Percentiles rank a stretch among this genome's conserved stretches.
Evolutionary conservation across 2,888 invertebrate species (phyloP).

Genomic region (Drosophila aldrichi): DNA sequence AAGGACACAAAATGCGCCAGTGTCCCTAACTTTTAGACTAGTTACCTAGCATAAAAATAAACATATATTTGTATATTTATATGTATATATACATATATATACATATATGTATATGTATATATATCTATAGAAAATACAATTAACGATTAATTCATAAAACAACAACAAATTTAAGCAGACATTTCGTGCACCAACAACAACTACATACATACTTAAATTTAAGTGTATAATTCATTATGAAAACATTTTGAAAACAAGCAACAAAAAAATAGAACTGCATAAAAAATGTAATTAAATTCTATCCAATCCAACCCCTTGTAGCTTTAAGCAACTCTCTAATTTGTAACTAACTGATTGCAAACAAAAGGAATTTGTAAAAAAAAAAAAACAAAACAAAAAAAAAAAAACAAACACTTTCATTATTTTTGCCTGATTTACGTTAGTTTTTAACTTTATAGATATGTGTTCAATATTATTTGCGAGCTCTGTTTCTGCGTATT

Average conservation of each 20-base stretch:
- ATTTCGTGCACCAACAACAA: slow-evolving; percentile 47
- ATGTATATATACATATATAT: slow-evolving; percentile 4
- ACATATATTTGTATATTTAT: neutral
- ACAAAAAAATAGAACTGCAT: neutral
- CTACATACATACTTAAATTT: slow-evolving; percentile 21
- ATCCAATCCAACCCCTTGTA: slow-evolving; percentile 41
- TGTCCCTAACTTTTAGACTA: slow-evolving; percentile 76
- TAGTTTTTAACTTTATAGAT: slow-evolving; percentile 25
- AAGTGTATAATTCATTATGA: slow-evolving; percentile 40
- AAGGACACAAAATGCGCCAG: slow-evolving; percentile 60
- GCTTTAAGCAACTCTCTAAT: slow-evolving; percentile 68
- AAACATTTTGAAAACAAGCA: slow-evolving; percentile 19
- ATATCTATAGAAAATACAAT: slow-evolving; percentile 13
- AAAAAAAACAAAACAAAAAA: neutral
- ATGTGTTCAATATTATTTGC: slow-evolving; percentile 63
- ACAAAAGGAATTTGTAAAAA: slow-evolving; percentile 17
- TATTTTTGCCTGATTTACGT: slow-evolving; percentile 13
- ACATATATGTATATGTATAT: neutral
- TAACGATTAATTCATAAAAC: slow-evolving; percentile 29
- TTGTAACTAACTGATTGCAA: slow-evolving; percentile 45
- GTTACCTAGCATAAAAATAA: slow-evolving; percentile 44
- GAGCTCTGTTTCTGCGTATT: slow-evolving; percentile 36
- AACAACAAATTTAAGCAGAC: slow-evolving; percentile 11
- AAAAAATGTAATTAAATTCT: slow-evolving; percentile 5
- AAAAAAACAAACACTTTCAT: neutral